phyloP scores from a whole-genome alignment of 2,888 invertebrate species.

The Lasius platythorax region DNA sequence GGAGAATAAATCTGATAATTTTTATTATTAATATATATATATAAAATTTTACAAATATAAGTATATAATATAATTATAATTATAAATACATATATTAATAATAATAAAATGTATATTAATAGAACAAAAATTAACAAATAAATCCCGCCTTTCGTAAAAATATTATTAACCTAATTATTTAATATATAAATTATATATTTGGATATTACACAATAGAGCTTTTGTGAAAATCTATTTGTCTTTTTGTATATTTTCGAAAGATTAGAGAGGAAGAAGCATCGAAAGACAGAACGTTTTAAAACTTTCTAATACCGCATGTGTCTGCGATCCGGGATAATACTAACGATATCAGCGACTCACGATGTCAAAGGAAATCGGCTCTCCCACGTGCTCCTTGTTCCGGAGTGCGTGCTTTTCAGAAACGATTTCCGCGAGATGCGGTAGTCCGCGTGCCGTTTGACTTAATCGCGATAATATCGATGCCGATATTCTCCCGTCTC shows the following conservation, averaged over 20 bases:
- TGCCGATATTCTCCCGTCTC: conserved; percentile 5
- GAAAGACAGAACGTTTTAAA: neutral
- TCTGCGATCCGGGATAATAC: conserved; percentile 29
- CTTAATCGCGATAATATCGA: conserved; percentile 12
- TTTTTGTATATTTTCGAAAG: neutral
- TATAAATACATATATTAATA: too few relatives aligned
- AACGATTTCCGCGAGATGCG: conserved; percentile 25
- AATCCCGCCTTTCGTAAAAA: neutral
- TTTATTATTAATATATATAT: neutral
- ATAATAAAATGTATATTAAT: neutral
- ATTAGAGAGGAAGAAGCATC: neutral
- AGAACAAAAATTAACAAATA: neutral
- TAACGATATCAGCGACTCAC: conserved; percentile 3
- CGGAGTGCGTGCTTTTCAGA: conserved; percentile 4
- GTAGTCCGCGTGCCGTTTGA: conserved; percentile 49
- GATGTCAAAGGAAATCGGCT: conserved; percentile 18
- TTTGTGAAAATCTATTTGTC: neutral
- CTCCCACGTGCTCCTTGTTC: conserved; percentile 56
- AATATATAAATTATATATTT: neutral
- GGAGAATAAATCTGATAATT: neutral
- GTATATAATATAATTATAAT: too few relatives aligned
- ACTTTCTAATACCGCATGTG: conserved; percentile 31
- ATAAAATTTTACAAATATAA: too few relatives aligned
- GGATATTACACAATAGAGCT: neutral
- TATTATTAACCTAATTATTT: neutral